These are phyloP conservation scores for Notechis scutatus DNA, from an alignment of 2,113 vertebrate genomes.

Conservation along the genomic window DNA sequence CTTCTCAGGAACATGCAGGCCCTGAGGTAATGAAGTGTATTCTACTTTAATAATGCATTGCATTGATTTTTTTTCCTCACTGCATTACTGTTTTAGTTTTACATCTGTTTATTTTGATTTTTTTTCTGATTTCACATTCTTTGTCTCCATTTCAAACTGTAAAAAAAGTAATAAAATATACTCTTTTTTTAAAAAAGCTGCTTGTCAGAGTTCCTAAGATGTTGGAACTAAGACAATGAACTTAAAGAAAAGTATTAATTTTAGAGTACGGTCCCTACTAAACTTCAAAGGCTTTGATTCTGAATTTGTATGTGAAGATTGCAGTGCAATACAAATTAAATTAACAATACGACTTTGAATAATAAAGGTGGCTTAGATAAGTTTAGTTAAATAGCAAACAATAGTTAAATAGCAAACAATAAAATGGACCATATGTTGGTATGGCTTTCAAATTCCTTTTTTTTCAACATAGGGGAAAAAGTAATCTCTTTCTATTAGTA, in stretches of 20 bases:
- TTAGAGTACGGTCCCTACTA: not conserved
- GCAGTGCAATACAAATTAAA: not conserved
- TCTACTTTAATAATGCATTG: slow-evolving; percentile 1
- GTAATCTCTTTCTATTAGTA: not conserved
- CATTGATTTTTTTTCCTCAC: not conserved
- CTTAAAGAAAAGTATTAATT: not conserved
- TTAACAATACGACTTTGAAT: not conserved
- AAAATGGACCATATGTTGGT: not conserved
- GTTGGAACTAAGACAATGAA: not conserved
- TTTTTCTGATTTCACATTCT: not conserved
- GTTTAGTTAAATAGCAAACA: not conserved
- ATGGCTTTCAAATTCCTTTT: not conserved
- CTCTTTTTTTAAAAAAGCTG: not conserved
- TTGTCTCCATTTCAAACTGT: slow-evolving; percentile 4
- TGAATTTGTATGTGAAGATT: not conserved
- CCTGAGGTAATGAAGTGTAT: slow-evolving; percentile 1
- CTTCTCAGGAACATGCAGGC: not conserved
- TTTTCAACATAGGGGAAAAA: not conserved
- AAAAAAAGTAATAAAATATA: not conserved
- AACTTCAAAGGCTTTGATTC: not conserved
- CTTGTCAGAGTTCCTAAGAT: not conserved
- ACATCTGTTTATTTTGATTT: not conserved
- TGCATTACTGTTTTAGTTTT: not conserved
- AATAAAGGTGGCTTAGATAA: not conserved
- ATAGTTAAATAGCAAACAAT: not conserved